phyloP scores from a whole-genome alignment of 2,797 vertebrate species.

The Phoxinus dragarum region DNA sequence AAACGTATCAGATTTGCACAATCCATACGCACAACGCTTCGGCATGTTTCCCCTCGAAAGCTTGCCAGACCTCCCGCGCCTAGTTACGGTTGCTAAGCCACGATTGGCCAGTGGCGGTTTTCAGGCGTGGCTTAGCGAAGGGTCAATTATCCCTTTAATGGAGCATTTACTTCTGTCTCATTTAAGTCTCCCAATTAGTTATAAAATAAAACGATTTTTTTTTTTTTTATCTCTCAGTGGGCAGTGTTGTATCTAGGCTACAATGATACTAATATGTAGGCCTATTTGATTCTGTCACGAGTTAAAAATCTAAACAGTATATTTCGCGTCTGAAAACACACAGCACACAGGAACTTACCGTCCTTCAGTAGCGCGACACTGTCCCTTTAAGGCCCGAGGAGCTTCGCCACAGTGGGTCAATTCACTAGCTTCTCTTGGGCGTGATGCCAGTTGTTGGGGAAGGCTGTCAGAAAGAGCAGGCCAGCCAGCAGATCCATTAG shows the following conservation, averaged over 20 bases:
- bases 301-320: neutral
- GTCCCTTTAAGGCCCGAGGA: slow-evolving; percentile 48
- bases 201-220: no score
- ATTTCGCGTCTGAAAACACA: neutral
- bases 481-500: slow-evolving; percentile 56
- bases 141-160: neutral
- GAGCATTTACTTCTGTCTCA: neutral
- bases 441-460: slow-evolving; percentile 49
- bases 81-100: no score
- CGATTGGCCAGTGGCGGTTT: no score
- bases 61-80: no score
- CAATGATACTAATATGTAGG: neutral
- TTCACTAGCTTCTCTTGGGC: slow-evolving; percentile 55
- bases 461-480: slow-evolving; percentile 44
- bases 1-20: no score
- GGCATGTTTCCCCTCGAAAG: no score
- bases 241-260: neutral
- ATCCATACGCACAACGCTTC: no score
- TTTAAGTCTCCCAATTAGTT: neutral
- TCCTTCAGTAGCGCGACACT: neutral
- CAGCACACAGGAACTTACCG: neutral
- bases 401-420: slow-evolving; percentile 47
- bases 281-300: neutral
- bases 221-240: neutral
- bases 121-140: no score